phyloP scores from a whole-genome alignment of 1,140 invertebrate species.

The Drosophila mauritiana region DNA sequence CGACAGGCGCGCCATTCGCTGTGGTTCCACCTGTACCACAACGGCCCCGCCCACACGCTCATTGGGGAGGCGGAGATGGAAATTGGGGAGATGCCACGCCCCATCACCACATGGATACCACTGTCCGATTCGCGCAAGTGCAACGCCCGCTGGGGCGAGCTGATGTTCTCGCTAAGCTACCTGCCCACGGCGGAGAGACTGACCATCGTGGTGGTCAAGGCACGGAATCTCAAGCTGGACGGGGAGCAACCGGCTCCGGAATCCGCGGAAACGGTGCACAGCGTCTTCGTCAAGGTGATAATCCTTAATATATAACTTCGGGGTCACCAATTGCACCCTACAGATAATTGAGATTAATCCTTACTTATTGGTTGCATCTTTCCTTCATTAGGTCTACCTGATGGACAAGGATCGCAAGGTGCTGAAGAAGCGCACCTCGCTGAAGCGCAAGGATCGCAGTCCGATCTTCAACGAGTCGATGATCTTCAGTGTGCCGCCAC shows the following conservation, averaged over 20 bases:
- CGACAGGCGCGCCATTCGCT: constrained; percentile 76
- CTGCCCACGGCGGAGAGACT: constrained; percentile 91
- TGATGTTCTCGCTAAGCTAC: constrained; percentile 94
- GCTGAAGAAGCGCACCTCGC: constrained; percentile 90
- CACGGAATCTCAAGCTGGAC: constrained; percentile 88
- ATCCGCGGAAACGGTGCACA: constrained; percentile 48
- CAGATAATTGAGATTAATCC: not conserved
- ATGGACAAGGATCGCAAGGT: constrained; percentile 91
- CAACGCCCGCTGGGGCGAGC: constrained; percentile 88
- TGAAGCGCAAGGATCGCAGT: constrained; percentile 89
- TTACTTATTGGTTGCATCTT: no score
- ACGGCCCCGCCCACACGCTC: constrained; percentile 77
- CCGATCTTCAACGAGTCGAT: constrained; percentile 93
- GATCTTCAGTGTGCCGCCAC: constrained; percentile 90
- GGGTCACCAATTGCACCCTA: not conserved
- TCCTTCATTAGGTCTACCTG: constrained; percentile 87
- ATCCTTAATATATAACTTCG: not conserved
- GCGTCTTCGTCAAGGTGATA: constrained; percentile 79
- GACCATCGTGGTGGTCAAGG: constrained; percentile 92
- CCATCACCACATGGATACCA: constrained; percentile 86
- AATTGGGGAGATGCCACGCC: constrained; percentile 84
- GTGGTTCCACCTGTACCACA: constrained; percentile 84
- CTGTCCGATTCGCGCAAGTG: constrained; percentile 86
- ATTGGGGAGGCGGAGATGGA: constrained; percentile 86
- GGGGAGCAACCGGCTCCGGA: constrained; percentile 86